phyloP scores from a whole-genome alignment of 1,140 invertebrate species.

The Aricia agestis region DNA sequence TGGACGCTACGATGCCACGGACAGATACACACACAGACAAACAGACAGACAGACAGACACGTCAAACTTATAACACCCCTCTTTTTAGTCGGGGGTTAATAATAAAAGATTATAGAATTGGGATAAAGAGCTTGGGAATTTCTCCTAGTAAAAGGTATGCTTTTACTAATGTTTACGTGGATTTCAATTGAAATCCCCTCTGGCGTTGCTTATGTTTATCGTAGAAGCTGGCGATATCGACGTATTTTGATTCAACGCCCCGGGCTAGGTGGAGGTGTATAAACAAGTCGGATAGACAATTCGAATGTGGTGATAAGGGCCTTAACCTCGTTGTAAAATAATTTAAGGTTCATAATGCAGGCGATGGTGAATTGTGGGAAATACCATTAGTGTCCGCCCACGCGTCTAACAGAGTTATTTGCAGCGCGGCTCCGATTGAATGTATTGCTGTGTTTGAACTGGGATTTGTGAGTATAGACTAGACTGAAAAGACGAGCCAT shows the following conservation, averaged over 20 bases:
- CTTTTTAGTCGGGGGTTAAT: no score
- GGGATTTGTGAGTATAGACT: not conserved
- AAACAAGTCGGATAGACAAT: slow-evolving; percentile 9
- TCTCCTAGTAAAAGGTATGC: no score
- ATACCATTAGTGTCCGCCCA: slow-evolving; percentile 13
- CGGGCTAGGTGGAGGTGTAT: not conserved
- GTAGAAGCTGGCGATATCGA: not conserved
- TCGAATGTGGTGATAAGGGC: slow-evolving; percentile 4
- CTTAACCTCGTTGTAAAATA: slow-evolving; percentile 15
- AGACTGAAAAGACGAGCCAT: not conserved
- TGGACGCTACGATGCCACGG: no score
- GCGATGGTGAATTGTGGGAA: slow-evolving; percentile 16
- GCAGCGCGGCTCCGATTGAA: slow-evolving; percentile 13
- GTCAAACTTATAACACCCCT: no score
- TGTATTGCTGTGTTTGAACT: slow-evolving; percentile 5
- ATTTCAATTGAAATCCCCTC: not conserved
- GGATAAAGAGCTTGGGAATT: no score
- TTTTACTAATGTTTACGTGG: not conserved
- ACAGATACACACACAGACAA: no score
- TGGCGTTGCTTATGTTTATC: not conserved
- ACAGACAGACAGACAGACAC: no score
- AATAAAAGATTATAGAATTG: no score
- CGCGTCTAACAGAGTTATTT: slow-evolving; percentile 7
- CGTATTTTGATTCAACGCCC: not conserved
- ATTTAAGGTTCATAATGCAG: slow-evolving; percentile 13